These are phyloP conservation scores for Panurus biarmicus DNA, from an alignment of 2,113 vertebrate species.

Conservation along the genomic window DNA sequence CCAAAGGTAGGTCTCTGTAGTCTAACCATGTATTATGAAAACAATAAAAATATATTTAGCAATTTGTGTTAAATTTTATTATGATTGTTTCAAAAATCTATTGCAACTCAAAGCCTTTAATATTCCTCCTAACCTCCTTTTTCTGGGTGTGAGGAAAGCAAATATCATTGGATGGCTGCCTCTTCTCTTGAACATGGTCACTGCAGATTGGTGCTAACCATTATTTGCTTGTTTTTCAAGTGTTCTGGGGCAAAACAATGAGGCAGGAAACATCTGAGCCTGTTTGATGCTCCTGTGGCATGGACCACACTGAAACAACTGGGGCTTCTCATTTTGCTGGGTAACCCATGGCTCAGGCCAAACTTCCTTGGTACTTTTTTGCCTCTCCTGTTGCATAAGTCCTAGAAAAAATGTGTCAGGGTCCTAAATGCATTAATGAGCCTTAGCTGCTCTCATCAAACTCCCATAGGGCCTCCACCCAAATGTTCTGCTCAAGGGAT, in stretches of 20 bases:
- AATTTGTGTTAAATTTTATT: background rate
- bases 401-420: background rate
- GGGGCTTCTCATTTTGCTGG: background rate
- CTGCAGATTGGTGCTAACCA: background rate
- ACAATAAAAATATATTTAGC: background rate
- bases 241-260: background rate
- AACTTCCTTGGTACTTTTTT: background rate
- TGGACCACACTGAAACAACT: background rate
- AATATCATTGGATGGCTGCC: background rate
- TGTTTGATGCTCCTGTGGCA: background rate
- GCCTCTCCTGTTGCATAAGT: background rate
- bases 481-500: background rate
- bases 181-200: background rate
- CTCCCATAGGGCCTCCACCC: background rate
- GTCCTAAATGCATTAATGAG: background rate
- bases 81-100: background rate
- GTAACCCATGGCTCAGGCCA: background rate
- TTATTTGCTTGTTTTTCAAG: slow-evolving; percentile 1
- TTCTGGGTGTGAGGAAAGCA: background rate
- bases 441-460: background rate
- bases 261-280: background rate
- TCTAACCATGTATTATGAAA: background rate
- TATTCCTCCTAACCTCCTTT: background rate
- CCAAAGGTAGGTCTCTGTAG: background rate
- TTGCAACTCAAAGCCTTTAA: background rate